A percentile compares a stretch with the other conserved stretches of the same genome.
These are phyloP conservation scores for Raja brachyura DNA, from an alignment of 2,113 vertebrate species.

Conservation along the genomic window DNA sequence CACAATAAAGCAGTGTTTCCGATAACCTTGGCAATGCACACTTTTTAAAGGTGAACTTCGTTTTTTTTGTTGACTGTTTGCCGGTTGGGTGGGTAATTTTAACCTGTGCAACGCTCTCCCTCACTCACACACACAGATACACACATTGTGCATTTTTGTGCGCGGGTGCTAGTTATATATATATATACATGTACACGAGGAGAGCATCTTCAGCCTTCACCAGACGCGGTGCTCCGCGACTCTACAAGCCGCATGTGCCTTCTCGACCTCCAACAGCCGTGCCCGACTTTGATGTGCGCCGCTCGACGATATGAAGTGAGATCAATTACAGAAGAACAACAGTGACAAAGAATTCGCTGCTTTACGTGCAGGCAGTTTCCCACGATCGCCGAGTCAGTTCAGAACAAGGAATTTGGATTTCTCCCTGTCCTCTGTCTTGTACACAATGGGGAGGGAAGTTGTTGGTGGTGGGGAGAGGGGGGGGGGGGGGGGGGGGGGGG, in stretches of 20 bases:
- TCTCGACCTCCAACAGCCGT: constrained; percentile 62
- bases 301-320: constrained; percentile 63
- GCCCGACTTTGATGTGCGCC: constrained; percentile 66
- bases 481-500: background rate
- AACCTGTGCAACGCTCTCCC: background rate
- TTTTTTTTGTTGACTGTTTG: background rate
- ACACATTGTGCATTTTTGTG: background rate
- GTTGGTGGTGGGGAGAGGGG: constrained; percentile 17
- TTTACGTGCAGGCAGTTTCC: constrained; percentile 71
- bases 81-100: background rate
- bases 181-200: background rate
- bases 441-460: constrained; percentile 44
- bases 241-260: constrained; percentile 51
- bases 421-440: constrained; percentile 43
- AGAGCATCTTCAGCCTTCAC: background rate
- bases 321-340: constrained; percentile 76
- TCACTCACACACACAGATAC: background rate
- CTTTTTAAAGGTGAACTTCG: background rate
- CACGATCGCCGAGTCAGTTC: constrained; percentile 64
- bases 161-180: background rate
- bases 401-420: constrained; percentile 49
- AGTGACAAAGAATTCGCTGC: constrained; percentile 63
- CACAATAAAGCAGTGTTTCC: background rate
- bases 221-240: constrained; percentile 41
- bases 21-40: background rate